These are phyloP conservation scores for Athene cunicularia DNA, from an alignment of 2,113 vertebrate species.

Conservation along the genomic window DNA sequence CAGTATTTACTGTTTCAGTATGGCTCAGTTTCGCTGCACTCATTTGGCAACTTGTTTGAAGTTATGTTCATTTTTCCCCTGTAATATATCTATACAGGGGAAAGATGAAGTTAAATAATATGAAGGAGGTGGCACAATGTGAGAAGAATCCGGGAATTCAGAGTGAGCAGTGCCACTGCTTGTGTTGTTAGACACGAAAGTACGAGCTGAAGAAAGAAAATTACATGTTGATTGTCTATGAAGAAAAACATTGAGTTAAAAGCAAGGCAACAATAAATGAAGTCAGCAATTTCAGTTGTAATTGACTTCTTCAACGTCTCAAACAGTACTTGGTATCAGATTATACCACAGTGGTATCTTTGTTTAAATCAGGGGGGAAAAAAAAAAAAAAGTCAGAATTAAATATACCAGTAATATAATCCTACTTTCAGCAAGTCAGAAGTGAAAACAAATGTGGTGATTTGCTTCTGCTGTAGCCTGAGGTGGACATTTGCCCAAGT, in stretches of 20 bases:
- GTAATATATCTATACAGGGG: background rate
- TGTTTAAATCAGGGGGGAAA: background rate
- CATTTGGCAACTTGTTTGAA: background rate
- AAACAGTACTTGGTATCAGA: background rate
- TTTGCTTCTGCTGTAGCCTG: constrained; percentile 17
- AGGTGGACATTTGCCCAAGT: constrained; percentile 28
- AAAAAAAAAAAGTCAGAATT: constrained; percentile 39
- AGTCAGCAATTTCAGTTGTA: constrained; percentile 11
- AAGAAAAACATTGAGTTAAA: constrained; percentile 23
- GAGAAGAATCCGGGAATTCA: background rate
- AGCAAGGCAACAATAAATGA: background rate
- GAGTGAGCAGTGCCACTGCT: background rate
- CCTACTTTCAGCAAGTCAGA: constrained; percentile 45
- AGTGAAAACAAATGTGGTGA: constrained; percentile 53
- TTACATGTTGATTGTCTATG: background rate
- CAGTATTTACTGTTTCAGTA: background rate
- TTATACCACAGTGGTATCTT: constrained; percentile 41
- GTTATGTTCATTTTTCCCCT: background rate
- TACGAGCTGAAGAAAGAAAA: background rate
- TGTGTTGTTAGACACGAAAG: background rate
- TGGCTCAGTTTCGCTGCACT: background rate
- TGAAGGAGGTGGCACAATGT: background rate
- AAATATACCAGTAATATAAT: constrained; percentile 59
- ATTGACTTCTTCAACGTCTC: background rate
- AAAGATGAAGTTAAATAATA: background rate